A percentile compares a stretch with the other conserved stretches of the same genome.
Evolutionary conservation across 2,888 invertebrate genomes (phyloP).

Genomic region (Panopea generosa): DNA sequence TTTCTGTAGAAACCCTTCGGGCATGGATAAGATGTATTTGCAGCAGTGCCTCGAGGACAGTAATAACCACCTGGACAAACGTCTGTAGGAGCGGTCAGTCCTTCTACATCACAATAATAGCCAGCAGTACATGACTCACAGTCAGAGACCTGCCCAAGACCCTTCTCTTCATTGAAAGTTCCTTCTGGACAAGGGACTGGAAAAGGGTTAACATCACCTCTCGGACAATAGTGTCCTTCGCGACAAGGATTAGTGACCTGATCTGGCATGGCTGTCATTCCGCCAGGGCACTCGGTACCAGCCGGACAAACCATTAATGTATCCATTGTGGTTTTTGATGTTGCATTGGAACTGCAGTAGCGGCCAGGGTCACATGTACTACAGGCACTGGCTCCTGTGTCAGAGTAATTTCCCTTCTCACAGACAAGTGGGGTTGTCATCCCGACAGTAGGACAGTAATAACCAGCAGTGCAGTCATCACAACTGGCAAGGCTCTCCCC

Average conservation of each 20-base stretch:
- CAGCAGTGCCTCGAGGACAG: conserved; percentile 81
- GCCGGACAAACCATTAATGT: conserved; percentile 76
- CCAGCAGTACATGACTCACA: conserved; percentile 83
- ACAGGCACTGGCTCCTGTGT: conserved; percentile 75
- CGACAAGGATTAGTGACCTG: conserved; percentile 76
- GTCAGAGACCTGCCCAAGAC: conserved; percentile 78
- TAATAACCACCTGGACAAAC: conserved; percentile 83
- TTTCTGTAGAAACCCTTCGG: conserved; percentile 83
- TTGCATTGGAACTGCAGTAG: conserved; percentile 81
- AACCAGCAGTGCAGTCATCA: conserved; percentile 79
- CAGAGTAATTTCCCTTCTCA: conserved; percentile 82
- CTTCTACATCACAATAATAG: conserved; percentile 79
- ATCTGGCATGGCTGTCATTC: conserved; percentile 79
- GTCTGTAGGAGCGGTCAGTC: conserved; percentile 75
- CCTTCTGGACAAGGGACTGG: conserved; percentile 83
- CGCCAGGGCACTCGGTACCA: conserved; percentile 81
- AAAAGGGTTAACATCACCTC: conserved; percentile 81
- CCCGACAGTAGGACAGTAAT: conserved; percentile 79
- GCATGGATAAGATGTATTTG: conserved; percentile 76
- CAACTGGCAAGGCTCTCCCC: conserved; percentile 75
- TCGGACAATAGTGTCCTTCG: conserved; percentile 82
- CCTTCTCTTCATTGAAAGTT: conserved; percentile 78
- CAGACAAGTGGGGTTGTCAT: conserved; percentile 77
- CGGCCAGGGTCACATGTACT: conserved; percentile 78
- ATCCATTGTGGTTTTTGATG: conserved; percentile 73